Evolutionary conservation across 1,140 invertebrate species (phyloP), one percentile per base, ranked within the genome.

Genomic region (Cydia strobilella): DNA sequence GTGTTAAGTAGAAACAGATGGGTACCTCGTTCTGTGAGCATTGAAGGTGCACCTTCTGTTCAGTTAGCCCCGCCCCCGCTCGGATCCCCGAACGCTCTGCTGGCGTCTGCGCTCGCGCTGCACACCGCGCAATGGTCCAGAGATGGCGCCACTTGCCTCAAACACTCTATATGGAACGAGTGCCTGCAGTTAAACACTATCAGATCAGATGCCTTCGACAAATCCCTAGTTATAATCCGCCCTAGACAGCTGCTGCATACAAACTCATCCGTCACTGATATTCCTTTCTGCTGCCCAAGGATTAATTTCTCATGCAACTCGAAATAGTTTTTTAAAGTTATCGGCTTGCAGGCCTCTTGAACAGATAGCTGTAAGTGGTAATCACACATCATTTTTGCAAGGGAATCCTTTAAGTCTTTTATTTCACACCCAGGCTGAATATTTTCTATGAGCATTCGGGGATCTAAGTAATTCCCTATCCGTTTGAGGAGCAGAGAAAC

Each of bases 321-420:
- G 83, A 98, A 98, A 90, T 98, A 98, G 93, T 99, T 98, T 20
- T 95, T 94, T 0, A 97, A 94, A 4, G 98, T 94, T 78, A 98
- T 98, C 86, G 97, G 96, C 82, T 97, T 97, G 85, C 97, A 98
- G 0, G 97, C 97, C 89, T 98, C 96, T 90, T 98, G 96, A 3
- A 99, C 95, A 13, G 98, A 96, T 48, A 98, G 96, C 94, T 99
- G 98, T 45, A 99, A 93, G 89, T 97, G 98, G 87, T 98, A 99
- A 89, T 99, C 98, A 84, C 97, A 96, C 89, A 99, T 95, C 95
- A 99, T 98, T 93, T 99, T 99, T 0, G 98, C 97, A 3, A 99
- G 93, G 3, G 98, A 97, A 84, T 98, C 96, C 79, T 98, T 96
- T 1, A 99, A 91, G 15, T 97, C 97, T 66, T 97, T 97, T 81